phyloP scores from a whole-genome alignment of 2,888 invertebrate genomes.

The Tinea pellionella region DNA sequence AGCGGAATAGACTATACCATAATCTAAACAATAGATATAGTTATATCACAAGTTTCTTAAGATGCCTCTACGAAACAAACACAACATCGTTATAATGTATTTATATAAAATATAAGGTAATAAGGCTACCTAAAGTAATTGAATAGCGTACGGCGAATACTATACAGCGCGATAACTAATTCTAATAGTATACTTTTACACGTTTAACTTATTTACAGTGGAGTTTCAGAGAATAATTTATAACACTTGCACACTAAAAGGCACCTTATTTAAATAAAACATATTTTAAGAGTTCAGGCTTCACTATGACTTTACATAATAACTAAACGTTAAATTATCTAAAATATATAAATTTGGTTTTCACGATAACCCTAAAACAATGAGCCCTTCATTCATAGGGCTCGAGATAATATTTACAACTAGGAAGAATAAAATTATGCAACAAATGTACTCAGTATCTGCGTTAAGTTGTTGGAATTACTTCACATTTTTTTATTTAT shows the following conservation, averaged over 20 bases:
- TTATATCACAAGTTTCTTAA: slow-evolving; percentile 67
- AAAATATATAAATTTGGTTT: slow-evolving; percentile 68
- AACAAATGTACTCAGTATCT: slow-evolving; percentile 39
- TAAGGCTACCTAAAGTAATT: slow-evolving; percentile 36
- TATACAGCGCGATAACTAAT: slow-evolving; percentile 52
- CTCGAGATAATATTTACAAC: slow-evolving; percentile 66
- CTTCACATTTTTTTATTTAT: not conserved
- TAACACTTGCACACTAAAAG: slow-evolving; percentile 58
- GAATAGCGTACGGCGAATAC: slow-evolving; percentile 46
- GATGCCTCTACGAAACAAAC: slow-evolving; percentile 66
- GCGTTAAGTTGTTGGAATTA: not conserved
- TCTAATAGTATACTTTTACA: slow-evolving; percentile 66
- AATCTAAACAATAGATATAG: slow-evolving; percentile 51
- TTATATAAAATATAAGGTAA: slow-evolving; percentile 28
- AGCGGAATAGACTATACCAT: slow-evolving; percentile 16
- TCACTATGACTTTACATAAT: slow-evolving; percentile 65
- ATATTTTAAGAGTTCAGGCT: slow-evolving; percentile 58
- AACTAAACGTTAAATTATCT: slow-evolving; percentile 66
- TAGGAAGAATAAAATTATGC: slow-evolving; percentile 66
- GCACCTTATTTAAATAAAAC: slow-evolving; percentile 64
- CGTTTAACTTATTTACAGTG: slow-evolving; percentile 60
- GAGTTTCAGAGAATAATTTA: slow-evolving; percentile 56
- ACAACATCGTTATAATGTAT: slow-evolving; percentile 47
- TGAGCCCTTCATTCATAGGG: slow-evolving; percentile 64
- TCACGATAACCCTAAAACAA: slow-evolving; percentile 66